These are phyloP conservation scores for Regulus satrapa DNA, from an alignment of 2,113 vertebrate species.

Conservation along the genomic window DNA sequence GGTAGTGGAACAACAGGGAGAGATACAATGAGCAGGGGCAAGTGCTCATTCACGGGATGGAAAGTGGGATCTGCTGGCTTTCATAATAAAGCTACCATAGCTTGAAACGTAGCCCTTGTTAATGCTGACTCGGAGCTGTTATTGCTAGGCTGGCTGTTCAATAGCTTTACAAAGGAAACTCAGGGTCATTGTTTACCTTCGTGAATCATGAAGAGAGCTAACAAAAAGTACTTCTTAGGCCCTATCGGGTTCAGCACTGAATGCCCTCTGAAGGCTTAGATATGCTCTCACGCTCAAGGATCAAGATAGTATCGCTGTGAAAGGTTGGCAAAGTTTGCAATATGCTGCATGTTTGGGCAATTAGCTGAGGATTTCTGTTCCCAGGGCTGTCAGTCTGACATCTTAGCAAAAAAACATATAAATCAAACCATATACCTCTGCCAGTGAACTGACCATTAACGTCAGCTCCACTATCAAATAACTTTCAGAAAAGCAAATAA, in stretches of 20 bases:
- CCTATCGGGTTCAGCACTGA: neutral
- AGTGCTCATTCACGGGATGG: neutral
- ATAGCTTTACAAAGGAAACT: conserved; percentile 15
- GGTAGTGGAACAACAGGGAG: neutral
- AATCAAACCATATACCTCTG: neutral
- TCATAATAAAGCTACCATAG: neutral
- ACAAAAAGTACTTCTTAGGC: conserved; percentile 17
- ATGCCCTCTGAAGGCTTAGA: conserved; percentile 1
- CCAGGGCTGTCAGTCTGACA: conserved; percentile 27
- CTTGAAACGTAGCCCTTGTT: neutral
- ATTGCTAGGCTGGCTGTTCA: conserved; percentile 11
- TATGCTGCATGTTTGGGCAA: conserved; percentile 24
- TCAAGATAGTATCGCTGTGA: neutral
- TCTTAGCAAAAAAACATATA: conserved; percentile 28
- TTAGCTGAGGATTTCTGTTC: conserved; percentile 36
- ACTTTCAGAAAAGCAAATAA: neutral
- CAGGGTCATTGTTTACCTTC: neutral
- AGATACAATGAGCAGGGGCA: neutral
- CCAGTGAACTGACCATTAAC: neutral
- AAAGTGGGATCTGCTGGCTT: neutral
- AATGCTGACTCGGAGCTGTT: neutral
- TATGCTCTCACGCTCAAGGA: neutral
- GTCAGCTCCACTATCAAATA: neutral
- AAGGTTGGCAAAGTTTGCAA: conserved; percentile 33
- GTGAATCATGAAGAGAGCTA: conserved; percentile 17